Conservation (phyloP, 2,797 vertebrate genomes). For the Lepilemur ruficaudatus region DNA sequence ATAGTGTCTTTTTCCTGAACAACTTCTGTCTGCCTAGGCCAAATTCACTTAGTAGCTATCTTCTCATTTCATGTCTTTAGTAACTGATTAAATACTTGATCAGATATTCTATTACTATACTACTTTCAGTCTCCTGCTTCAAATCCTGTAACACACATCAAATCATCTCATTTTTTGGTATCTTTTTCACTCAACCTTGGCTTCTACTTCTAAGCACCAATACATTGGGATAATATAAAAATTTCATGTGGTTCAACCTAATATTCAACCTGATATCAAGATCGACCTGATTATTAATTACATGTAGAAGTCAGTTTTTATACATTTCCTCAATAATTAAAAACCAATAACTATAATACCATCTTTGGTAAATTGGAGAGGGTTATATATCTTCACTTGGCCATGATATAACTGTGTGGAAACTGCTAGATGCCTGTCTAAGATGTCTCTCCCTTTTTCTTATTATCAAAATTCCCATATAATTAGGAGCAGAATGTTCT, state of each 20-base stretch:
- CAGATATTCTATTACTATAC: background rate
- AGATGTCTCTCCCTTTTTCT: background rate
- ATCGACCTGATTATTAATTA: conserved; percentile 28
- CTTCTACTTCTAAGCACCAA: background rate
- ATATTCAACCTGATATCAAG: background rate
- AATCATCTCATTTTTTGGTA: background rate
- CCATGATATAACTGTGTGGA: conserved; percentile 12
- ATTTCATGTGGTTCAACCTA: background rate
- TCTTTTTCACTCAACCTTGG: background rate
- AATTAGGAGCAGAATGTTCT: conserved; percentile 44
- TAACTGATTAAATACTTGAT: background rate
- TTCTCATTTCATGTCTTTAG: background rate
- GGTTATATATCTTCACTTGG: conserved; percentile 5
- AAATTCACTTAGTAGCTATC: background rate
- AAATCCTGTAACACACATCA: background rate
- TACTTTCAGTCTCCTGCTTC: conserved; percentile 9
- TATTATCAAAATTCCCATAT: conserved; percentile 25
- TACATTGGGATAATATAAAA: background rate
- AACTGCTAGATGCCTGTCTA: background rate
- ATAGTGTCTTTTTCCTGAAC: background rate
- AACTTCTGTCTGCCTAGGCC: background rate
- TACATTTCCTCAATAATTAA: conserved; percentile 22
- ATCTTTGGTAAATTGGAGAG: background rate
- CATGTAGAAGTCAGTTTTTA: background rate
- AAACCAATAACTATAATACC: conserved; percentile 1